A percentile compares a stretch with the other conserved stretches of the same genome.
These are phyloP conservation scores for Chrysolophus pictus DNA, from an alignment of 2,797 vertebrate genomes.

Conservation along the genomic window DNA sequence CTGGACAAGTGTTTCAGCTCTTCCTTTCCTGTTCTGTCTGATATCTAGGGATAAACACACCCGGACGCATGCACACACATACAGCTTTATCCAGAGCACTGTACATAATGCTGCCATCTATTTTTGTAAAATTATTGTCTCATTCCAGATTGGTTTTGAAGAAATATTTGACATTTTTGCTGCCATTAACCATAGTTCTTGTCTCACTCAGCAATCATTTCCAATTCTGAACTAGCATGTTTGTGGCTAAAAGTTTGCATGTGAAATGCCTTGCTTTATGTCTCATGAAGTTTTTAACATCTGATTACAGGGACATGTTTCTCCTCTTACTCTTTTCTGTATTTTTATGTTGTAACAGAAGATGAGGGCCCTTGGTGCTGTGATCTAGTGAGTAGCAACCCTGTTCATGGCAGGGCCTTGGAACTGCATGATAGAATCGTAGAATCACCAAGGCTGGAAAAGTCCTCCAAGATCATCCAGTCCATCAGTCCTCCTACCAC, in stretches of 20 bases:
- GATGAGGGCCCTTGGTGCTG: too few relatives aligned
- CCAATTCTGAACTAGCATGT: neutral
- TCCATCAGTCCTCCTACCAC: too few relatives aligned
- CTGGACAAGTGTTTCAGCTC: conserved; percentile 65
- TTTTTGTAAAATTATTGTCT: neutral
- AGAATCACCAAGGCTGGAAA: too few relatives aligned
- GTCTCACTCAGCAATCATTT: neutral
- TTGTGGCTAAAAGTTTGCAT: neutral
- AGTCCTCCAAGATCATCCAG: too few relatives aligned
- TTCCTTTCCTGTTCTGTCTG: conserved; percentile 75
- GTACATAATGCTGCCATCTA: neutral
- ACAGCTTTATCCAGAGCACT: neutral
- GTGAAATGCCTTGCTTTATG: neutral
- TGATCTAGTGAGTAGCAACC: too few relatives aligned
- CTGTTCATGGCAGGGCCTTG: too few relatives aligned
- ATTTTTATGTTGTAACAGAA: neutral
- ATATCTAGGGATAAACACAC: conserved; percentile 72
- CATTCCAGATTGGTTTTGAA: neutral
- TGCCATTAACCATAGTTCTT: neutral
- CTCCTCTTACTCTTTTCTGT: neutral
- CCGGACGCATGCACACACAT: neutral
- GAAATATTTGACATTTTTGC: neutral
- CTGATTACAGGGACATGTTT: neutral
- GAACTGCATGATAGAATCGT: too few relatives aligned
- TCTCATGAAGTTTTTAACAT: neutral